Percentiles rank a stretch among this genome's conserved stretches.
These are phyloP conservation scores for Eupithecia vulgata DNA, from an alignment of 2,888 invertebrate genomes.

Conservation along the genomic window DNA sequence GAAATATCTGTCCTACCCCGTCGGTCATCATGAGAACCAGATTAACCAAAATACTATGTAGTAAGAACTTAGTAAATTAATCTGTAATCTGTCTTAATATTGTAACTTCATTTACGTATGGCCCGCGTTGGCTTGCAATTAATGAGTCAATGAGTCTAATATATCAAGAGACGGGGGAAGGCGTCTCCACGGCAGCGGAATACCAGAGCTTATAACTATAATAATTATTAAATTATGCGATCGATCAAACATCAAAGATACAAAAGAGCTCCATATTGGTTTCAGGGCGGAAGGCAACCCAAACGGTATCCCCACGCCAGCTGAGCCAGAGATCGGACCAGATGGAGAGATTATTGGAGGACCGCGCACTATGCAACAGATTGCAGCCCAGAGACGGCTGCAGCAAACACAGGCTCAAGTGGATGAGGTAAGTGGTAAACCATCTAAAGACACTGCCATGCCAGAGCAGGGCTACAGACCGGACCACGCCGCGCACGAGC, in stretches of 20 bases:
- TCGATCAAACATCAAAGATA: background rate
- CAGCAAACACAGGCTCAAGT: conserved; percentile 94
- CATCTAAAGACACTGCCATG: background rate
- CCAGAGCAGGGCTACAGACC: background rate
- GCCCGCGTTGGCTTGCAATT: background rate
- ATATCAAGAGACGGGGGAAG: background rate
- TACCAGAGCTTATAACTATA: background rate
- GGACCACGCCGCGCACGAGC: too few species aligned
- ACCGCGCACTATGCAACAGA: conserved; percentile 92
- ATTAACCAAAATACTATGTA: background rate
- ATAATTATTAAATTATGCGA: background rate
- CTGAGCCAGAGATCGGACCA: conserved; percentile 84
- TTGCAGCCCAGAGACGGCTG: conserved; percentile 91
- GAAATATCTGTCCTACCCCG: background rate
- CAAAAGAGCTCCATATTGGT: background rate
- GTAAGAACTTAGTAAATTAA: background rate
- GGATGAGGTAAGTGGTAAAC: conserved; percentile 84
- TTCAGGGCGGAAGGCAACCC: conserved; percentile 70
- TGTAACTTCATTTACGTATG: background rate
- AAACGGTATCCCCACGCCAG: conserved; percentile 81
- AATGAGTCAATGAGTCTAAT: background rate
- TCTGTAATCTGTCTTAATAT: too few species aligned
- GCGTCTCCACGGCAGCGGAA: background rate
- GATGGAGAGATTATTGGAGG: conserved; percentile 90
- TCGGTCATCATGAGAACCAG: background rate